Base-by-base conservation (phyloP, 2,113 vertebrate species). In the Caranx melampygus region DNA sequence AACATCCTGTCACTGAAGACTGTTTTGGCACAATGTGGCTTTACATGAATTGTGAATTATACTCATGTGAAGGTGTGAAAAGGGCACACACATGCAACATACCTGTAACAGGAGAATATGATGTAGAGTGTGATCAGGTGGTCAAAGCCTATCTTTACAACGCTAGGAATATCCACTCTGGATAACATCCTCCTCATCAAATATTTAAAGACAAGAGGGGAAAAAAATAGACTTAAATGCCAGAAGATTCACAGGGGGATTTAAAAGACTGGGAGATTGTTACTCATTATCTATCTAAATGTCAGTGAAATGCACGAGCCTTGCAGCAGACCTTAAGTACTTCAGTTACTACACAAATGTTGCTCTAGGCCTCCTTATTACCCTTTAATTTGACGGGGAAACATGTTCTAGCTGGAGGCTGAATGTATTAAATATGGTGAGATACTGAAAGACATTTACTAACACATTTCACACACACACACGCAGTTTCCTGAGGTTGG, bases 121-220 rank as follows among this genome's bases (percentile, higher is more conserved):
- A 73, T 61, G 81, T 42, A 42, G 8, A 42, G 40, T 83, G 71
- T 82, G 68, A 86, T 67, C 35, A 72, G 79, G 83, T 79, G 74
- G 60, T 83, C 70, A 82, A 45, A 72, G 81, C 34, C 52, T 67
- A 54, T 70, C 65, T 81, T 37, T 61, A 75, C 76, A 52, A 65
- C 78, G 58, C 78, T 81, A 84, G 84, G 79, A 89, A 90, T 81
- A 87, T 84, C 79, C 73, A 71, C 66, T 82, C 58, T 33, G 61
- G 72, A 91, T 91, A 84, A 79, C 85, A 85, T 75, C 86, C 78
- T 75, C 73, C 79, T 92, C 81, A 93, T 94, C 45, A 93, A 94
- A 92, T 92, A 93, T 93, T 94, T 87, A 93, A 86, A 90, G 84
- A 80, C 18, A 20, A 69, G 77, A 80, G 73, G 71, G 75, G 15